Conservation (phyloP, 2,113 vertebrate genomes). For the Anser cygnoides region DNA sequence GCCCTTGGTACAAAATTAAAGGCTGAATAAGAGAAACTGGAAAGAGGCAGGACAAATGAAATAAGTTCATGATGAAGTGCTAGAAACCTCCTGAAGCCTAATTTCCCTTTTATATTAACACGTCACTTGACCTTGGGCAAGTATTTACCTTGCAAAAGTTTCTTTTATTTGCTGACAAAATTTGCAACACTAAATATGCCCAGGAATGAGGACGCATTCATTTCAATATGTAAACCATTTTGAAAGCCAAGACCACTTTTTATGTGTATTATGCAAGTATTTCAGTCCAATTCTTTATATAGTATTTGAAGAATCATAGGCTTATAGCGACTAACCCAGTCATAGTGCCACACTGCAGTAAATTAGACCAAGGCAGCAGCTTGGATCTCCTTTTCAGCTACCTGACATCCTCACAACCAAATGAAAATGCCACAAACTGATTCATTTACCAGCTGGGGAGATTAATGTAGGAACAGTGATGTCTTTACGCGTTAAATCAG, state of each 20-base stretch:
- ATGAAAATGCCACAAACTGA: background rate
- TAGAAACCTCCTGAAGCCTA: constrained; percentile 14
- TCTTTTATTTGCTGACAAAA: constrained; percentile 1
- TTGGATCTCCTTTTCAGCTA: background rate
- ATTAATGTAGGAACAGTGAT: background rate
- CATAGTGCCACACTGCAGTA: background rate
- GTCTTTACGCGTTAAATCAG: background rate
- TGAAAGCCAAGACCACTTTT: constrained; percentile 3
- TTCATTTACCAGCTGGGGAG: background rate
- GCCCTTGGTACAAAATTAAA: background rate
- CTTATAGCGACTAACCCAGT: background rate
- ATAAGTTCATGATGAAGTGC: background rate
- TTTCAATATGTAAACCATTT: background rate
- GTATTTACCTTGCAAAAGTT: background rate
- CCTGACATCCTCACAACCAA: background rate
- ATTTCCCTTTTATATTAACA: background rate
- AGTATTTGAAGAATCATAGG: background rate
- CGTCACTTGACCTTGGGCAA: background rate
- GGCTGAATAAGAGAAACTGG: background rate
- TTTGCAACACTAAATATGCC: background rate
- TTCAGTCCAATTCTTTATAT: background rate
- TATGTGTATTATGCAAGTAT: background rate
- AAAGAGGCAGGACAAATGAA: constrained; percentile 10
- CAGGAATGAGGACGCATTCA: background rate
- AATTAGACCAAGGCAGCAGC: background rate